phyloP scores from a whole-genome alignment of 2,113 vertebrate species.

The Micromys minutus region DNA sequence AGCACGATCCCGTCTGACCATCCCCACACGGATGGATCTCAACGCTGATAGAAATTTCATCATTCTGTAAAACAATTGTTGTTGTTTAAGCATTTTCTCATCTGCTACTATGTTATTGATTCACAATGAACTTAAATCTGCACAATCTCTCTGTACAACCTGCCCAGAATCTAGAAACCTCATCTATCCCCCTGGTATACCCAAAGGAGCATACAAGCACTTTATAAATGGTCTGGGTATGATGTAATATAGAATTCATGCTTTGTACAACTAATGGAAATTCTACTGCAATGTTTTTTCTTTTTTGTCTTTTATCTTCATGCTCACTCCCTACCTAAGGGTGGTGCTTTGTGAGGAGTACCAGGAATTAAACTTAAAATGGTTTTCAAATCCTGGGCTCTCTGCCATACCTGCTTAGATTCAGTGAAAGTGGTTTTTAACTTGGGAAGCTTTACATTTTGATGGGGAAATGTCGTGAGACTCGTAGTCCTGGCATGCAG shows the following conservation, averaged over 20 bases:
- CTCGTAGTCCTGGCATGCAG: not conserved
- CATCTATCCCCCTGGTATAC: not conserved
- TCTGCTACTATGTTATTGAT: not conserved
- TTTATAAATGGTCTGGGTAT: not conserved
- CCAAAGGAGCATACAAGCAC: not conserved
- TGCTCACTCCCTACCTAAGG: not conserved
- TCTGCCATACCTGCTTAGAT: not conserved
- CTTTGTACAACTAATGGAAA: not conserved
- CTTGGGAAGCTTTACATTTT: not conserved
- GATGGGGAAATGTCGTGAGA: not conserved
- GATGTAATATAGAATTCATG: not conserved
- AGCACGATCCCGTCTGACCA: conserved; percentile 70
- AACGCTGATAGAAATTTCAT: conserved; percentile 71
- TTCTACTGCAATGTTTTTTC: not conserved
- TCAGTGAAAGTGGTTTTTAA: not conserved
- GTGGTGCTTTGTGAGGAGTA: not conserved
- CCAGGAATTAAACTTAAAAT: not conserved
- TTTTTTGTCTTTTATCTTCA: not conserved
- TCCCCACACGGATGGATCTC: conserved; percentile 66
- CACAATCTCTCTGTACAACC: not conserved
- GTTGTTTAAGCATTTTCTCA: not conserved
- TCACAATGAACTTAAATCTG: not conserved
- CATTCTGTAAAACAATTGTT: conserved; percentile 61
- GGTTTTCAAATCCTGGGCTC: not conserved
- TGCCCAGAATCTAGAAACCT: not conserved